phyloP scores from a whole-genome alignment of 2,888 invertebrate genomes.

The Lissocephala sabroskyi region DNA sequence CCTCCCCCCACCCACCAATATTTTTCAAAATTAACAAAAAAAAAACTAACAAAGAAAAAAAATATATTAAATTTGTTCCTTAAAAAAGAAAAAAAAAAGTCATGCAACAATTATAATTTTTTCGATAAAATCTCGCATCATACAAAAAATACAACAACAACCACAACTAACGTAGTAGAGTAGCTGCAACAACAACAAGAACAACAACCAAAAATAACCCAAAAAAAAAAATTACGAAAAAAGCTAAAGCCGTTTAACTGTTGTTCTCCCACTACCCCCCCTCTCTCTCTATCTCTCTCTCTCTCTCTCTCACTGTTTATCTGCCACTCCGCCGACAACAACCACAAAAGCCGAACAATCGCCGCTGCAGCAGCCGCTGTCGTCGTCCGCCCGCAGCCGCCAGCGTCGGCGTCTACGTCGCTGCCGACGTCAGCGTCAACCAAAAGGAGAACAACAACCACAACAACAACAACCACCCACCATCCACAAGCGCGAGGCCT shows the following conservation, averaged over 20 bases:
- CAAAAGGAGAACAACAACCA: conserved; percentile 14
- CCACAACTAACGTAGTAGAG: conserved; percentile 52
- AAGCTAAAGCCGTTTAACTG: conserved; percentile 53
- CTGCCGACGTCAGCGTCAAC: no score
- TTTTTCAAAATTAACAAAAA: no score
- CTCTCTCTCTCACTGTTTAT: conserved; percentile 15
- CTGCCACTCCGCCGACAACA: conserved; percentile 12
- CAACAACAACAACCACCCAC: conserved; percentile 15
- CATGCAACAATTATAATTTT: neutral
- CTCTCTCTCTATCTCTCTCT: conserved; percentile 35
- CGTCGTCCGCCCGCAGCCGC: conserved; percentile 22
- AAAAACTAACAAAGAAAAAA: no score
- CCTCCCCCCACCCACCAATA: no score
- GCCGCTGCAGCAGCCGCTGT: no score
- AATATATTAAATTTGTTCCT: no score
- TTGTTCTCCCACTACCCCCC: conserved; percentile 58
- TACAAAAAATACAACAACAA: conserved; percentile 25
- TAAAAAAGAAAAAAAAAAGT: neutral
- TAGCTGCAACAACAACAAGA: conserved; percentile 55
- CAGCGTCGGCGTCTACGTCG: no score
- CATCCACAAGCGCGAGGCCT: conserved; percentile 28
- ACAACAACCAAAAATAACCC: conserved; percentile 20
- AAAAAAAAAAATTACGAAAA: conserved; percentile 16
- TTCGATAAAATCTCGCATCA: no score
- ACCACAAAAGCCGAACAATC: neutral